Conservation (phyloP, 2,888 invertebrate species). For the Holacanthella duospinosa region DNA sequence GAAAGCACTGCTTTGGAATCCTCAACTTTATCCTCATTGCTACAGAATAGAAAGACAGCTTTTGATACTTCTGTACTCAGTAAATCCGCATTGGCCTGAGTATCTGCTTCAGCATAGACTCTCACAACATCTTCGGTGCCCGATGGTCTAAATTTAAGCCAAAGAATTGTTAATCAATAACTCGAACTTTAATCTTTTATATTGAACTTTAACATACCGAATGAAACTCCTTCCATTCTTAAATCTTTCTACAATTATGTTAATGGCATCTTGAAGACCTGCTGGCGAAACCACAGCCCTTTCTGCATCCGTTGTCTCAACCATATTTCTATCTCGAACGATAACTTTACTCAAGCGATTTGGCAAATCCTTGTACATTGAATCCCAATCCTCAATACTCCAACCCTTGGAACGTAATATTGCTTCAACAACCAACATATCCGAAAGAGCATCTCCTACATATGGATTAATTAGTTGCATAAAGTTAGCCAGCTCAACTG, state of each 20-base stretch:
- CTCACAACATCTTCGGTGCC: conserved; percentile 95
- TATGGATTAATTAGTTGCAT: conserved; percentile 85
- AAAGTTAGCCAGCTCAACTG: conserved; percentile 54
- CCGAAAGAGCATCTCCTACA: conserved; percentile 94
- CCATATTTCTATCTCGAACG: conserved; percentile 72
- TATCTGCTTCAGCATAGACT: conserved; percentile 88
- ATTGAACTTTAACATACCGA: conserved; percentile 44
- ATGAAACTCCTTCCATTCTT: conserved; percentile 74
- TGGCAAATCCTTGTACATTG: conserved; percentile 72
- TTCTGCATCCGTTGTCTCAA: conserved; percentile 81
- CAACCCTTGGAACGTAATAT: conserved; percentile 73
- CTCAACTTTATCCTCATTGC: background rate
- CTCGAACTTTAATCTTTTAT: conserved; percentile 7
- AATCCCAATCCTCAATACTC: conserved; percentile 67
- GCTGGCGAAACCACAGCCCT: conserved; percentile 58
- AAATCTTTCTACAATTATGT: conserved; percentile 58
- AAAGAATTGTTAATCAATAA: background rate
- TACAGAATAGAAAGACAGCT: conserved; percentile 52
- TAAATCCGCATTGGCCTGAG: conserved; percentile 56
- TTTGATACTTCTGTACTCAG: conserved; percentile 65
- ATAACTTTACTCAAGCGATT: conserved; percentile 78
- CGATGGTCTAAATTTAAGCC: conserved; percentile 58
- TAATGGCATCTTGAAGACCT: conserved; percentile 71
- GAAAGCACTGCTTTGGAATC: background rate
- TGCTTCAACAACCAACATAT: conserved; percentile 84